phyloP scores from a whole-genome alignment of 2,797 vertebrate genomes.

The Gadopsis bispinosus region DNA sequence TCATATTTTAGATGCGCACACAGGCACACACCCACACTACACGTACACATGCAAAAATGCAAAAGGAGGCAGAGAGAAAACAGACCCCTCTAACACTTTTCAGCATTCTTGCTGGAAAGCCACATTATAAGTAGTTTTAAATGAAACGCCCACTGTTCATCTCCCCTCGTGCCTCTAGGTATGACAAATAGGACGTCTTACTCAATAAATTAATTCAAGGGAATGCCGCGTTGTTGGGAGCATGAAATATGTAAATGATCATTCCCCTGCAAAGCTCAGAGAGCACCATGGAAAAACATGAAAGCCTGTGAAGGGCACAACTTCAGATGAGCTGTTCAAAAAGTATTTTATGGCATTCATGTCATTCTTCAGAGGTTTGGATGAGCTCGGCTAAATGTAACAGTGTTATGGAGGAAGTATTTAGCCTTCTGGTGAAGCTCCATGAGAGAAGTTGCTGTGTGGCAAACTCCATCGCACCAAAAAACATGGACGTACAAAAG shows the following conservation, averaged over 20 bases:
- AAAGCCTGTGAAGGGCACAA: slow-evolving; percentile 44
- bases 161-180: slow-evolving; percentile 26
- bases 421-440: slow-evolving; percentile 29
- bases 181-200: slow-evolving; percentile 45
- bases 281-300: slow-evolving; percentile 19
- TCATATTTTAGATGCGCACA: slow-evolving; percentile 62
- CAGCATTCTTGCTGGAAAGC: slow-evolving; percentile 34
- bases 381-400: slow-evolving; percentile 30
- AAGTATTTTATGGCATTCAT: slow-evolving; percentile 40
- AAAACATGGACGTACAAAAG: slow-evolving; percentile 42
- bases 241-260: slow-evolving; percentile 53
- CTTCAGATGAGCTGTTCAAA: slow-evolving; percentile 44
- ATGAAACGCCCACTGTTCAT: slow-evolving; percentile 35
- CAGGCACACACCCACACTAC: slow-evolving; percentile 18
- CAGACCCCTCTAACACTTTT: slow-evolving; percentile 6
- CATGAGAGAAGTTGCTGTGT: slow-evolving; percentile 34
- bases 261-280: slow-evolving; percentile 33
- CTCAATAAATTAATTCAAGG: slow-evolving; percentile 50
- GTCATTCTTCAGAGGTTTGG: slow-evolving; percentile 48
- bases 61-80: slow-evolving; percentile 16
- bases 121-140: slow-evolving; percentile 32
- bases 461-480: slow-evolving; percentile 51
- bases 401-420: slow-evolving; percentile 27
- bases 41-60: slow-evolving; percentile 23
- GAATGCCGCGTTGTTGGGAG: slow-evolving; percentile 32